Base-by-base conservation (phyloP, 1,140 invertebrate genomes). In the Phenacoccus solenopsis region DNA sequence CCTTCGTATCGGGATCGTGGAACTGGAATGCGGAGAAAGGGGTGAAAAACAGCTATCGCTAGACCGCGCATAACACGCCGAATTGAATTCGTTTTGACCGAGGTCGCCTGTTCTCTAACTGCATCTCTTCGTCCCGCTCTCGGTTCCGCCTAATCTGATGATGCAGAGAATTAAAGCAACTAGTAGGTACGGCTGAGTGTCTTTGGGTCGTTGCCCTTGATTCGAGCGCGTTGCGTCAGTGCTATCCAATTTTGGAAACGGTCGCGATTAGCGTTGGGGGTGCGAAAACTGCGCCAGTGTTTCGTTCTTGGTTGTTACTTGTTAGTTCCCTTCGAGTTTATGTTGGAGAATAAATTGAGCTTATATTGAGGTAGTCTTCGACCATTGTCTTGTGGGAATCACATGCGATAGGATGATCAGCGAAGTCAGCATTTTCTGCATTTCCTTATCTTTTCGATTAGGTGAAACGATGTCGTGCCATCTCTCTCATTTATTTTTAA, bases 71-170 rank as follows among this genome's bases (percentile, higher is more conserved):
- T 64, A 64, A 64, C 59, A 64, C 25, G 59, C 25, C 59, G 59
- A 64, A 64, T 64, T 64, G 59, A 64, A 64, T 64, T 64, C 59
- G 59, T 64, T 64, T 64, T 64, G 59, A 64, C 59, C 25, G 59
- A 24, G 59, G 25, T 64, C 21, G 59, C 59, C 59, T 64, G 25
- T 64, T 64, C 32, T 10, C 21, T 22, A 64, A 64, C 25, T 64
- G 2, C 25, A 64, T 64, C 59, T 25, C 25, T 25, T 10, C 59
- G 59, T 22, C 25, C 59, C 4, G 9, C 22, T 64, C 21, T 64
- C 59, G 20, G 59, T 64, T 64, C 59, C 59, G 59, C 59, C 59
- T 64, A 64, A 64, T 64, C 59, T 64, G 59, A 27, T 27, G 59
- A 64, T 64, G 59, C 59, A 64, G 22, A 64, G 59, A 64, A 64